Evolutionary conservation across 2,888 invertebrate genomes (phyloP).

Genomic region (Drosophila demipolita): DNA sequence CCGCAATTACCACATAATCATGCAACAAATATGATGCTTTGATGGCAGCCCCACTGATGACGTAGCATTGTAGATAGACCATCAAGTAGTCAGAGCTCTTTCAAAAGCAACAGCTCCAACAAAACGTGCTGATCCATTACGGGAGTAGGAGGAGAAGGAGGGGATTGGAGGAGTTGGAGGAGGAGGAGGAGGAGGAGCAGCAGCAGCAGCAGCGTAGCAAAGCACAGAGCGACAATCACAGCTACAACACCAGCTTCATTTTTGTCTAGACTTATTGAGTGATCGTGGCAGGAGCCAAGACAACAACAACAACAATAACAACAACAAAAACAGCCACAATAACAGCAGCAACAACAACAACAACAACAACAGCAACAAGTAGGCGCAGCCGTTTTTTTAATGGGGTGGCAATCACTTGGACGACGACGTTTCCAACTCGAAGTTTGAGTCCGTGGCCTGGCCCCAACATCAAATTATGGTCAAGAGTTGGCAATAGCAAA

Average conservation of each 20-base stretch:
- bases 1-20: constrained; percentile 83
- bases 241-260: constrained; percentile 72
- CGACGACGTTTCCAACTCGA: constrained; percentile 56
- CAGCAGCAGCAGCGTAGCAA: constrained; percentile 14
- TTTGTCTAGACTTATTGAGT: constrained; percentile 82
- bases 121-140: constrained; percentile 81
- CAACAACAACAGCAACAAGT: constrained; percentile 20
- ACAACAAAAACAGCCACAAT: background rate
- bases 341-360: background rate
- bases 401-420: constrained; percentile 84
- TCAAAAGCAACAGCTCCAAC: constrained; percentile 29
- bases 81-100: constrained; percentile 59
- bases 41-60: constrained; percentile 69
- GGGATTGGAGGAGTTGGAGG: background rate
- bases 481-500: constrained; percentile 66
- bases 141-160: constrained; percentile 11
- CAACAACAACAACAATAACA: constrained; percentile 37
- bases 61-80: constrained; percentile 63
- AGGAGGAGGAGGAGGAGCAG: background rate
- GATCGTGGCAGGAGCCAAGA: constrained; percentile 79
- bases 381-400: constrained; percentile 72
- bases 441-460: constrained; percentile 47
- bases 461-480: constrained; percentile 77
- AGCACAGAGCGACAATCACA: constrained; percentile 72
- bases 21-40: constrained; percentile 80